phyloP scores from a whole-genome alignment of 1,140 invertebrate species.

The Bactericera cockerelli region DNA sequence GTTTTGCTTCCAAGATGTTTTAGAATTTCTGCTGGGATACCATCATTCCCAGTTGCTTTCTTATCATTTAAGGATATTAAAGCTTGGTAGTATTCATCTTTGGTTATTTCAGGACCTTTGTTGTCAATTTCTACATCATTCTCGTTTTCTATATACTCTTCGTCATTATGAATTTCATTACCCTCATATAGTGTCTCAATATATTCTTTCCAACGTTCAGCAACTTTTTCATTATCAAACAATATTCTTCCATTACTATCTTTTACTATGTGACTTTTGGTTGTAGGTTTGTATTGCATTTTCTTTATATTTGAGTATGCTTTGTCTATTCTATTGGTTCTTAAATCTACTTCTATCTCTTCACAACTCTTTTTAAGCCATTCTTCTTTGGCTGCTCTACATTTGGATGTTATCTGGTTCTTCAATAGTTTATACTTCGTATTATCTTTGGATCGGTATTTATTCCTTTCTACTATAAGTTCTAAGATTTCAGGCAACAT shows the following conservation, averaged over 20 bases:
- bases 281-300: slow-evolving; percentile 5
- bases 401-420: slow-evolving; percentile 7
- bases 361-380: slow-evolving; percentile 10
- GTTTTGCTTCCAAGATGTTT: slow-evolving; percentile 9
- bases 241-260: not conserved
- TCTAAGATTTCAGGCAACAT: slow-evolving; percentile 10
- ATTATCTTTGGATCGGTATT: not conserved
- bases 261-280: slow-evolving; percentile 11
- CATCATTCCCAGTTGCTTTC: slow-evolving; percentile 9
- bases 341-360: slow-evolving; percentile 12
- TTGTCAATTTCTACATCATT: slow-evolving; percentile 4
- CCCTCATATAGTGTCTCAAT: slow-evolving; percentile 5
- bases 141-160: slow-evolving; percentile 11
- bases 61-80: slow-evolving; percentile 4
- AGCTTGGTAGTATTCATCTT: slow-evolving; percentile 6
- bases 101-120: slow-evolving; percentile 10
- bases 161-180: slow-evolving; percentile 8
- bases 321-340: slow-evolving; percentile 10
- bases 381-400: slow-evolving; percentile 7
- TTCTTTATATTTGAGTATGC: slow-evolving; percentile 9
- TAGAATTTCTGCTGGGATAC: slow-evolving; percentile 10
- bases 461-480: slow-evolving; percentile 7
- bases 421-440: slow-evolving; percentile 10
- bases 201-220: slow-evolving; percentile 9
- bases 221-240: slow-evolving; percentile 10